These are phyloP conservation scores for Daubentonia madagascariensis DNA, from an alignment of 2,113 vertebrate genomes.

Conservation along the genomic window DNA sequence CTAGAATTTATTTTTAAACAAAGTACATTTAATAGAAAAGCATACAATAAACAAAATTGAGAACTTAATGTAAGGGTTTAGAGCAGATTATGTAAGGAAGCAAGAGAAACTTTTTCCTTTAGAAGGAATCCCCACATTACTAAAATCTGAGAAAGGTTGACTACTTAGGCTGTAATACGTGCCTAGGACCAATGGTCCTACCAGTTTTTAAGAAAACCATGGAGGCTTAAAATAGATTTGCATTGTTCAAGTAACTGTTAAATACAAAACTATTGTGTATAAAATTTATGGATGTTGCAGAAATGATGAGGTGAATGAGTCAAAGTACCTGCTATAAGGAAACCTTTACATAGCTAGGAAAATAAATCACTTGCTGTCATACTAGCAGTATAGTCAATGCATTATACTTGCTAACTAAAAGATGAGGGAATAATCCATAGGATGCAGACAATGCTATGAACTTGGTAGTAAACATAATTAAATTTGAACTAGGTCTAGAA, in stretches of 20 bases:
- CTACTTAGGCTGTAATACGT: neutral
- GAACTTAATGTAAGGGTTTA: neutral
- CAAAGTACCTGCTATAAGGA: neutral
- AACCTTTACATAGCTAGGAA: neutral
- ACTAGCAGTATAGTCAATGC: neutral
- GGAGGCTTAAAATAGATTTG: neutral
- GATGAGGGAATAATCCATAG: neutral
- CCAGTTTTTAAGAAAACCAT: neutral
- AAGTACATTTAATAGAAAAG: neutral
- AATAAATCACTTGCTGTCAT: neutral
- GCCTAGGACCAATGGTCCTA: neutral
- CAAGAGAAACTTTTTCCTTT: neutral
- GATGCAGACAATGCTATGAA: neutral
- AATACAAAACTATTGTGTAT: neutral
- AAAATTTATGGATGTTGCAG: neutral
- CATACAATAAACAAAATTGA: neutral
- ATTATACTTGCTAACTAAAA: neutral
- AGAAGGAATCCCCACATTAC: neutral
- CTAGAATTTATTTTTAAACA: neutral
- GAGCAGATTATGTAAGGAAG: neutral
- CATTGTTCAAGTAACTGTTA: neutral
- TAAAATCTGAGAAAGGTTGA: neutral
- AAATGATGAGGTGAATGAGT: neutral
- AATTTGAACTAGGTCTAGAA: neutral
- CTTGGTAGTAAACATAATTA: neutral